These are phyloP conservation scores for Brachionus koreanus DNA, from an alignment of 1,140 invertebrate genomes.

Conservation along the genomic window DNA sequence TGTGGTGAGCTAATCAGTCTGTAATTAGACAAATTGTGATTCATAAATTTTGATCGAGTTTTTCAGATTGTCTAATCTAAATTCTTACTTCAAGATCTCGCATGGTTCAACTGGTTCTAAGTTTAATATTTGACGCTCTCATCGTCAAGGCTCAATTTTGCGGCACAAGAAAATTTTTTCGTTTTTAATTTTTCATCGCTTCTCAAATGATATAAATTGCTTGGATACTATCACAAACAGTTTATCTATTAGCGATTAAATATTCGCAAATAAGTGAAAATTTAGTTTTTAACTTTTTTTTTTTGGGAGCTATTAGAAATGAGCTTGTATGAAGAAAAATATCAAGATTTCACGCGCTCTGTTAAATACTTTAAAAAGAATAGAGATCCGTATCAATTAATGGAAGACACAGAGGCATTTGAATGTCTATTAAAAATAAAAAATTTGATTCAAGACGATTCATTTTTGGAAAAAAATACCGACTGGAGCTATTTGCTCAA, in stretches of 20 bases:
- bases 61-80: no score
- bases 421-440: neutral
- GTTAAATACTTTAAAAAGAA: constrained; percentile 5
- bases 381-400: neutral
- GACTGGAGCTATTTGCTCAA: neutral
- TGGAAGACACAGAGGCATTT: neutral
- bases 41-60: no score
- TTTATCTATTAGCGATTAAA: neutral
- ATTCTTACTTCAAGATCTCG: no score
- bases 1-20: neutral
- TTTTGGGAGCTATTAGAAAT: neutral
- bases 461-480: constrained; percentile 9
- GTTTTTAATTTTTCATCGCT: neutral
- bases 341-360: neutral
- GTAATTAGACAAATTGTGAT: neutral
- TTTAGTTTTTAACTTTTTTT: neutral
- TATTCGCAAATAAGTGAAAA: neutral
- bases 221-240: neutral
- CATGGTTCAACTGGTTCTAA: neutral
- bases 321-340: constrained; percentile 2
- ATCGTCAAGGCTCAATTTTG: neutral
- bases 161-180: neutral
- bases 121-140: neutral
- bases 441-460: neutral
- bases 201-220: neutral